These are phyloP conservation scores for Sylvilagus bachmani DNA, from an alignment of 2,113 vertebrate species.

Conservation along the genomic window DNA sequence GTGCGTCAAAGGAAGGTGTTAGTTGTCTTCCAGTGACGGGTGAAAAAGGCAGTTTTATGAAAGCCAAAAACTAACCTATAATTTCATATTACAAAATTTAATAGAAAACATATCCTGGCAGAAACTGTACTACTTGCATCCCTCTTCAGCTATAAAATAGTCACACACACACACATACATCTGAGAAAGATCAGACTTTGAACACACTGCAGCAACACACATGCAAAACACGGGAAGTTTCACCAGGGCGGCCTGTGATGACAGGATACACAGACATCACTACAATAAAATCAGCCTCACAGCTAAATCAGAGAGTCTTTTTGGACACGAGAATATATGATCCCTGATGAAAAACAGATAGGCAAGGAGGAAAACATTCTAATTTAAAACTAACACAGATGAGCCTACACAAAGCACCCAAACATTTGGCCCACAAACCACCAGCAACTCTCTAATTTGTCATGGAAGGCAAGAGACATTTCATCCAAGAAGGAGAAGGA, in stretches of 20 bases:
- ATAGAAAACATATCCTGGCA: slow-evolving; percentile 79
- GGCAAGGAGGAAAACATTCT: slow-evolving; percentile 72
- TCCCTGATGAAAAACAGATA: slow-evolving; percentile 82
- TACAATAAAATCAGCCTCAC: slow-evolving; percentile 69
- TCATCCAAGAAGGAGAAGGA: slow-evolving; percentile 52
- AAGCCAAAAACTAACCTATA: slow-evolving; percentile 65
- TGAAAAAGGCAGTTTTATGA: slow-evolving; percentile 43
- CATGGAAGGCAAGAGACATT: slow-evolving; percentile 68
- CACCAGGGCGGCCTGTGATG: slow-evolving; percentile 46
- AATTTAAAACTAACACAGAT: slow-evolving; percentile 83
- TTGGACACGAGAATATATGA: slow-evolving; percentile 72
- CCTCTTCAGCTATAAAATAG: slow-evolving; percentile 74
- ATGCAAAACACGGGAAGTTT: slow-evolving; percentile 66
- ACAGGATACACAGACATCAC: slow-evolving; percentile 67
- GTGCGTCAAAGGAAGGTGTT: slow-evolving; percentile 79
- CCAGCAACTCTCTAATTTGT: slow-evolving; percentile 70
- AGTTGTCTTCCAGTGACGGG: slow-evolving; percentile 67
- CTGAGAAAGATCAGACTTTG: slow-evolving; percentile 63
- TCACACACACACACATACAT: slow-evolving; percentile 60
- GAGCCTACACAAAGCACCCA: slow-evolving; percentile 62
- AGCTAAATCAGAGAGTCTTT: slow-evolving; percentile 78
- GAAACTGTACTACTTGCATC: slow-evolving; percentile 55
- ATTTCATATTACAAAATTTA: slow-evolving; percentile 75
- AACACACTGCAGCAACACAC: slow-evolving; percentile 63
- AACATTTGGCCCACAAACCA: slow-evolving; percentile 78